A percentile compares a stretch with the other conserved stretches of the same genome.
Evolutionary conservation across 37 sponge, comb jelly and placozoan species (phyloP).

Genomic region (Ephydatia muelleri): DNA sequence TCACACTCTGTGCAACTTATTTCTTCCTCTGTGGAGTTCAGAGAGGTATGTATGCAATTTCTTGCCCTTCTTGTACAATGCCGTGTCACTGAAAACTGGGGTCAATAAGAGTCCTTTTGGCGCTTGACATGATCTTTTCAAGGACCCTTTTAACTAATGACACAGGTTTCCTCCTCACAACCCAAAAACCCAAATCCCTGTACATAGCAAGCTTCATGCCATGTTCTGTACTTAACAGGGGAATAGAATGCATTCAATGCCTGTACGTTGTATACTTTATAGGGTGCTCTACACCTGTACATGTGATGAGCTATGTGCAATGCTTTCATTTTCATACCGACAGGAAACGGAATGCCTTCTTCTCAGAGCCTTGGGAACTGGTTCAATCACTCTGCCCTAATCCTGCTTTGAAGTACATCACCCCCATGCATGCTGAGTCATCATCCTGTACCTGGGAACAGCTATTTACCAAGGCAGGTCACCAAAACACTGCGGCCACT

Average conservation of each 20-base stretch:
- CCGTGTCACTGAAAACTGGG: too few species aligned
- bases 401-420: constrained; percentile 53
- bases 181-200: not conserved
- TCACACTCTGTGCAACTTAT: constrained; percentile 23
- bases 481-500: not conserved
- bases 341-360: constrained; percentile 7
- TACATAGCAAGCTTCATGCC: not conserved
- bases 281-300: not conserved
- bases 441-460: constrained; percentile 48
- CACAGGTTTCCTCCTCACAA: too few species aligned
- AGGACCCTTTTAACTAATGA: not conserved
- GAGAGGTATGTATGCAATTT: not conserved
- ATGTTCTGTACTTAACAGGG: not conserved
- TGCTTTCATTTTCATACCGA: not conserved
- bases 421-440: constrained; percentile 24
- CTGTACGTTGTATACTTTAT: not conserved
- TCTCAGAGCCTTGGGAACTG: constrained; percentile 62
- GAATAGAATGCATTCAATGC: too few species aligned
- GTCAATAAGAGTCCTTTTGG: too few species aligned
- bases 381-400: constrained; percentile 53
- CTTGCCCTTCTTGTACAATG: too few species aligned
- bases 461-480: not conserved
- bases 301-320: not conserved
- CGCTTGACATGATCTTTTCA: not conserved
- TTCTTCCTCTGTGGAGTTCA: constrained; percentile 39